A percentile compares a stretch with the other conserved stretches of the same genome.
These are phyloP conservation scores for Drosophila subpulchrella DNA, from an alignment of 1,140 invertebrate species.

Conservation along the genomic window DNA sequence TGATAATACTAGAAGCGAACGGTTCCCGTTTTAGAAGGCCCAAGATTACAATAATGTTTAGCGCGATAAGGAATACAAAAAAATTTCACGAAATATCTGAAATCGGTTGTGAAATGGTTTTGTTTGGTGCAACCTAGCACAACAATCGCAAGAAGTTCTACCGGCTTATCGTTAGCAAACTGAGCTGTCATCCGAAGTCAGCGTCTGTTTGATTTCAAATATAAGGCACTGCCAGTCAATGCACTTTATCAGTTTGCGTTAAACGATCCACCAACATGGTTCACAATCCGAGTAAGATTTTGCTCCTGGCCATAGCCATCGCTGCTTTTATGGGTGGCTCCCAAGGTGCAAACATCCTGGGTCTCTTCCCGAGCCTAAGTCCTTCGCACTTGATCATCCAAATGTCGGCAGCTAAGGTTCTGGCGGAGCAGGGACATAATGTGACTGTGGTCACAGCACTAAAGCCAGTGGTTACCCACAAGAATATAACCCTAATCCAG, in stretches of 20 bases:
- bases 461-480: conserved; percentile 49
- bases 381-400: conserved; percentile 69
- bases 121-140: neutral
- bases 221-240: neutral
- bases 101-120: neutral
- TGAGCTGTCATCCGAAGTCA: neutral
- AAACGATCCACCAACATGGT: neutral
- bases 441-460: conserved; percentile 59
- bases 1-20: neutral
- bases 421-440: conserved; percentile 71
- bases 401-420: conserved; percentile 49
- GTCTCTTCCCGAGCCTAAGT: conserved; percentile 3
- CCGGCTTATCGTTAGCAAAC: neutral
- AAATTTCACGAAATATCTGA: neutral
- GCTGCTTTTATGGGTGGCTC: neutral
- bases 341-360: neutral
- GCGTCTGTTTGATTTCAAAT: neutral
- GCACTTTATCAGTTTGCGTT: neutral
- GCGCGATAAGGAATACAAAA: neutral
- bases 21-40: neutral
- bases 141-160: neutral
- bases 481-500: conserved; percentile 42
- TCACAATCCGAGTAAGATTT: neutral
- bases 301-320: neutral
- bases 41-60: neutral